These are phyloP conservation scores for Leucoma salicis DNA, from an alignment of 2,888 invertebrate species.

Conservation along the genomic window DNA sequence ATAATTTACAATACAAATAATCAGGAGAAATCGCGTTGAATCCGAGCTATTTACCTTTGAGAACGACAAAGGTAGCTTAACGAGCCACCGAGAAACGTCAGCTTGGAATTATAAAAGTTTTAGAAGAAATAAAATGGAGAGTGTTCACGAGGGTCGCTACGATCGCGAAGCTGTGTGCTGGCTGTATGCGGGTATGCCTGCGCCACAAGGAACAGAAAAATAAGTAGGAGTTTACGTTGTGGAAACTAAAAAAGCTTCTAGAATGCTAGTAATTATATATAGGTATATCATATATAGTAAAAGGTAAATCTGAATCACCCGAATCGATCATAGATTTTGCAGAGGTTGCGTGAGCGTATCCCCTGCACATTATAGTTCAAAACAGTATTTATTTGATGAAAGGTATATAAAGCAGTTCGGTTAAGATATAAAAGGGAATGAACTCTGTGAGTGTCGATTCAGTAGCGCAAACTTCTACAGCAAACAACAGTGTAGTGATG, in stretches of 20 bases:
- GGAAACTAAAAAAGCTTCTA: slow-evolving; percentile 17
- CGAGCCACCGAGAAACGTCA: slow-evolving; percentile 49
- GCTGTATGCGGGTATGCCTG: slow-evolving; percentile 40
- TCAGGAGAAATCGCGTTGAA: slow-evolving; percentile 53
- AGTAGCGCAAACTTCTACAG: slow-evolving; percentile 31
- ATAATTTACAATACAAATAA: slow-evolving; percentile 65
- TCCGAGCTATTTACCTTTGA: slow-evolving; percentile 55
- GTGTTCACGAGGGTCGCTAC: slow-evolving; percentile 32
- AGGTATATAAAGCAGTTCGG: slow-evolving; percentile 25
- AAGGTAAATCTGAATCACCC: too few species aligned
- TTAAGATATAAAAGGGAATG: slow-evolving; percentile 30
- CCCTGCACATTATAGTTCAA: slow-evolving; percentile 19
- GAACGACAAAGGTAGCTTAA: slow-evolving; percentile 62
- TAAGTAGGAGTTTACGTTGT: slow-evolving; percentile 17
- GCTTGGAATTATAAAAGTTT: slow-evolving; percentile 51
- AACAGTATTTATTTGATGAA: slow-evolving; percentile 30
- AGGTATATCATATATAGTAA: too few species aligned
- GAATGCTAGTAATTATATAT: neutral
- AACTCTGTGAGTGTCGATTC: slow-evolving; percentile 38
- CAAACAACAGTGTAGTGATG: slow-evolving; percentile 34
- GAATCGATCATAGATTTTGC: too few species aligned
- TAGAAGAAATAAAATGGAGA: slow-evolving; percentile 44
- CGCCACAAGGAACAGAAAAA: too few species aligned
- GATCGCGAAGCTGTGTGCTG: neutral
- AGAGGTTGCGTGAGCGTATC: neutral